Evolutionary conservation across 2,888 invertebrate species (phyloP), one percentile per base, ranked within the genome.

Genomic region (Lepidochitona cinerea): DNA sequence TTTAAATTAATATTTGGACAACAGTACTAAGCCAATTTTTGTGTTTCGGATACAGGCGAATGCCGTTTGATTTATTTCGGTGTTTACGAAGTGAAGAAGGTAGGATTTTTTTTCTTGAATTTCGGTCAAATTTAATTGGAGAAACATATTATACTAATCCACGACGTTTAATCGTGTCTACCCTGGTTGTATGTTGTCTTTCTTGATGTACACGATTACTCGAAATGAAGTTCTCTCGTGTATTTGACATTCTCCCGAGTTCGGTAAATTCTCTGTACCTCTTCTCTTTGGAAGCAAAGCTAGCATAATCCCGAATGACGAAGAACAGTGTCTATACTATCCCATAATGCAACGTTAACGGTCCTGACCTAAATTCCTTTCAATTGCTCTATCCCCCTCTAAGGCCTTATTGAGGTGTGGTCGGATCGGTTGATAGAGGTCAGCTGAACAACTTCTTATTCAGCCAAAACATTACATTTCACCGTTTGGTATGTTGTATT

Each of bases 321-420:
- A 14, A 1, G 5, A 12, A 26, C 66, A 37, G 23, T 37, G 59
- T 14, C 23, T 37, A 23, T 14, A 23, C 37, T 66, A 35, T 66
- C 35, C 66, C 66, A 37, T 12, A 37, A 35, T 35, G 2, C 35
- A 32, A 12, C 26, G 66, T 23, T n/a, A 66, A 66, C 37, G 29
- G 59, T 26, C 59, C 23, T 59, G 59, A 59, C 59, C 59, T 9
- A 59, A 59, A 59, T 59, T 59, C 72, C 71, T 53, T 70, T 70
- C 78, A 82, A 79, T 83, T 79, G 73, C 74, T 68, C 70, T 77
- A 82, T 75, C 85, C 83, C 85, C 83, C 87, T 85, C 83, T 84
- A 79, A 76, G 70, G 36, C 71, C 73, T 74, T 84, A 82, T 86
- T 83, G 84, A 85, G 85, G 85, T 85, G 87, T 85, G 85, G 85